phyloP scores from a whole-genome alignment of 2,797 vertebrate species.

The Bovichtus diacanthus region DNA sequence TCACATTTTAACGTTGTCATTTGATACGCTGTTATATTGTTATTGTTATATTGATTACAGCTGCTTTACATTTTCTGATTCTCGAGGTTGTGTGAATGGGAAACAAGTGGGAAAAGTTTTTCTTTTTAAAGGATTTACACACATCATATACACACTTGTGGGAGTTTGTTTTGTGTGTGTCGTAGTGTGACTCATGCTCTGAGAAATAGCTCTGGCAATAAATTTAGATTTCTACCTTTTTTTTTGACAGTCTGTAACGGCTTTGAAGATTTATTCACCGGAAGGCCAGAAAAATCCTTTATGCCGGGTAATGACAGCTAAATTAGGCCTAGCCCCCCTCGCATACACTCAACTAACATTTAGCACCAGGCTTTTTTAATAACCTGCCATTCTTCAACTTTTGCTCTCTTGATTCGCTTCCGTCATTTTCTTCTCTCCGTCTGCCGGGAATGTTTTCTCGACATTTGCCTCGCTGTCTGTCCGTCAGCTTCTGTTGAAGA shows the following conservation, averaged over 20 bases:
- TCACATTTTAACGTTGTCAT: no score
- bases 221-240: neutral
- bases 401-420: slow-evolving; percentile 14
- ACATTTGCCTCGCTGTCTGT: slow-evolving; percentile 37
- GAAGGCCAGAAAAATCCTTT: slow-evolving; percentile 8
- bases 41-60: no score
- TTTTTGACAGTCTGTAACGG: neutral
- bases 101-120: neutral
- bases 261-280: slow-evolving; percentile 29
- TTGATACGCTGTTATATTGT: no score
- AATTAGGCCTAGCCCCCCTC: slow-evolving; percentile 19
- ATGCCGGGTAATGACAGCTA: slow-evolving; percentile 31
- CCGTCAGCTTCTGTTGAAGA: slow-evolving; percentile 50
- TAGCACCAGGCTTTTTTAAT: slow-evolving; percentile 42
- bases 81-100: neutral
- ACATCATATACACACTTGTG: neutral
- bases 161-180: neutral
- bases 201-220: neutral
- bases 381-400: slow-evolving; percentile 52
- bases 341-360: slow-evolving; percentile 21
- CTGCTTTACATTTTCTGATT: neutral
- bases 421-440: slow-evolving; percentile 21
- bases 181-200: slow-evolving; percentile 12
- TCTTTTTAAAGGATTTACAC: neutral
- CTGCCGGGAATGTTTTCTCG: slow-evolving; percentile 37